Evolutionary conservation across 2,888 invertebrate genomes (phyloP).

Genomic region (Campaea margaritaria): DNA sequence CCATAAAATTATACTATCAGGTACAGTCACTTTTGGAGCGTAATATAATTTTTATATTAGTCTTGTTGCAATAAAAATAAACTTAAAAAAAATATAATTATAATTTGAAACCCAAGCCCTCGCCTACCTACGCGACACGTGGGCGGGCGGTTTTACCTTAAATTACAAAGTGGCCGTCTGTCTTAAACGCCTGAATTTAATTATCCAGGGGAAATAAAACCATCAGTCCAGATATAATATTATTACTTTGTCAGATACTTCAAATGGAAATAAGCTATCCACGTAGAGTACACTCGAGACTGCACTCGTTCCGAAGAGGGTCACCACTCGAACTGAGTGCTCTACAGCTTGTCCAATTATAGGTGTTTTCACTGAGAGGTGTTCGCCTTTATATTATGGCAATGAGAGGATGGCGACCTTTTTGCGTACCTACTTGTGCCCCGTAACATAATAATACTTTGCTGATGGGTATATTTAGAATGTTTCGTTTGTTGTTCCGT

Average conservation of each 20-base stretch:
- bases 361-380: conserved; percentile 69
- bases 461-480: conserved; percentile 17
- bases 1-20: too few species aligned
- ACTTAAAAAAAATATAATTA: not conserved
- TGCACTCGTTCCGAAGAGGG: conserved; percentile 72
- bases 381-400: conserved; percentile 51
- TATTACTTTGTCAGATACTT: conserved; percentile 37
- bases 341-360: conserved; percentile 77
- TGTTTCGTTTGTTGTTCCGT: conserved; percentile 35
- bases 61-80: not conserved
- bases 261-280: conserved; percentile 55
- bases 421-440: conserved; percentile 25
- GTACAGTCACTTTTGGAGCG: too few species aligned
- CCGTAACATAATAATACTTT: conserved; percentile 25
- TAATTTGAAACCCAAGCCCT: too few species aligned
- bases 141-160: not conserved
- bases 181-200: conserved; percentile 17
- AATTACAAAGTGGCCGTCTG: conserved; percentile 11
- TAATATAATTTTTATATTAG: too few species aligned
- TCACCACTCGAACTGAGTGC: conserved; percentile 69
- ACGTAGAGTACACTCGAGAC: conserved; percentile 56
- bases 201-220: conserved; percentile 18
- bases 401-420: conserved; percentile 44
- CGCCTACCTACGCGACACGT: conserved; percentile 2
- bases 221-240: conserved; percentile 5